phyloP scores from a whole-genome alignment of 2,797 vertebrate genomes.

The Anguilla obscura region DNA sequence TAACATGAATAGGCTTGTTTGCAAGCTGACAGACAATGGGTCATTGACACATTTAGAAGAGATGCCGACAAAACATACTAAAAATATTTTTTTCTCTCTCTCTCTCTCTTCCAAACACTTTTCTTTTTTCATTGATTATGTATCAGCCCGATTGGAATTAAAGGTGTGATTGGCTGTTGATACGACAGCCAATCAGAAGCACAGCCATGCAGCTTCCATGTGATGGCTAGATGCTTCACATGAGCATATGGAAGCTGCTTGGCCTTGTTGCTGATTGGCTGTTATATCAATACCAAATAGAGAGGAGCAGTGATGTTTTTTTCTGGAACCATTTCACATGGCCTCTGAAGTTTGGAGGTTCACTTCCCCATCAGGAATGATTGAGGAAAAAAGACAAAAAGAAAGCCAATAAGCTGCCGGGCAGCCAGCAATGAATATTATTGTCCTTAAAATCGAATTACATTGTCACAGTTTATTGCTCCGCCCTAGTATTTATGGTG shows the following conservation, averaged over 20 bases:
- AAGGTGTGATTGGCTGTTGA: not conserved
- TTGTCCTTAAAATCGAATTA: not conserved
- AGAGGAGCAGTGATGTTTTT: too few species aligned
- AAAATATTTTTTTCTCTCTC: too few species aligned
- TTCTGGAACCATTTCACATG: too few species aligned
- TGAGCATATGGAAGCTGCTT: too few species aligned
- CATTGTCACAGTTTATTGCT: not conserved
- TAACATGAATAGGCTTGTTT: not conserved
- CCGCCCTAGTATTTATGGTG: conserved; percentile 27
- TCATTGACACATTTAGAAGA: not conserved
- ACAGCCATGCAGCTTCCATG: not conserved
- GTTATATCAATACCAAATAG: too few species aligned
- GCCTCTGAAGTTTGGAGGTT: too few species aligned
- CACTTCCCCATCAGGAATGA: too few species aligned
- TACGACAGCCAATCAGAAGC: not conserved
- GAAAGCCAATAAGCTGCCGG: not conserved
- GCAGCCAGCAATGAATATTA: not conserved
- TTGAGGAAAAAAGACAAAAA: not conserved
- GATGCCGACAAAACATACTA: not conserved
- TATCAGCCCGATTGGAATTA: conserved; percentile 55
- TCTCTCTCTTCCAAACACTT: too few species aligned
- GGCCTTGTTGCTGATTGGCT: too few species aligned
- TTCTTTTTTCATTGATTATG: not conserved
- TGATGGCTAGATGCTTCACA: not conserved
- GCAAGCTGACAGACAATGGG: not conserved